Base-by-base conservation (phyloP, 2,797 vertebrate genomes). In the Typhlichthys subterraneus region DNA sequence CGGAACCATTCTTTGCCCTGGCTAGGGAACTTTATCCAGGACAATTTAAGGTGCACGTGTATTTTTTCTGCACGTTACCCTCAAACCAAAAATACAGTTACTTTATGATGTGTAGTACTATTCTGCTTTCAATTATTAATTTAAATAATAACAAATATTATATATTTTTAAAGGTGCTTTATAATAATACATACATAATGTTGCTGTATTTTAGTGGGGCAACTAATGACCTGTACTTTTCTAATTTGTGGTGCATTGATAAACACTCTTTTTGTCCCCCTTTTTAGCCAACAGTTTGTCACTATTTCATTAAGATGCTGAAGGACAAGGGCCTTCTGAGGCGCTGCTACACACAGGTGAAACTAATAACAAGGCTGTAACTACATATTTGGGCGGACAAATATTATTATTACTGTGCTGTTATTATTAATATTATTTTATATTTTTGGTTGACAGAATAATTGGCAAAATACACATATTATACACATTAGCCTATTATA, bases 11-110 rank as follows among this genome's bases (percentile, higher is more conserved):
- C 84, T 97, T 98, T 45, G 90, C 95, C 45, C 87, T 98, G 61
- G 95, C 96, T 59, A 93, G 77, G 75, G 95, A 98, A 79, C 92
- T 98, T n/a, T 97, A 94, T 79, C 96, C 96, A 0, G 95, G 95
- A 70, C 94, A 97, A 84, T 96, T 97, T 76, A 97, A 96, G 95
- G 96, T 98, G 76, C 70, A 19, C 13, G 5, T 51, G 2, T 11
- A 45, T 38, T 38, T 38, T 14, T 51, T 8, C 45, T 47, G 8
- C 33, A 23, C 17, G 19, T 12, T 17, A 33, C n/a, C 12, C 46
- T 42, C 38, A 42, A 42, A 42, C 9, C 38, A 7, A 42, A 7
- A 38, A 38, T 42, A 42, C 3, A 48, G 47, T 48, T 12, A 2
- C n/a, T 11, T 48, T n/a, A 48, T 2, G 3, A 12, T 48, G 47